These are phyloP conservation scores for Neolamprologus devosi DNA, from an alignment of 2,113 vertebrate species.

Conservation along the genomic window DNA sequence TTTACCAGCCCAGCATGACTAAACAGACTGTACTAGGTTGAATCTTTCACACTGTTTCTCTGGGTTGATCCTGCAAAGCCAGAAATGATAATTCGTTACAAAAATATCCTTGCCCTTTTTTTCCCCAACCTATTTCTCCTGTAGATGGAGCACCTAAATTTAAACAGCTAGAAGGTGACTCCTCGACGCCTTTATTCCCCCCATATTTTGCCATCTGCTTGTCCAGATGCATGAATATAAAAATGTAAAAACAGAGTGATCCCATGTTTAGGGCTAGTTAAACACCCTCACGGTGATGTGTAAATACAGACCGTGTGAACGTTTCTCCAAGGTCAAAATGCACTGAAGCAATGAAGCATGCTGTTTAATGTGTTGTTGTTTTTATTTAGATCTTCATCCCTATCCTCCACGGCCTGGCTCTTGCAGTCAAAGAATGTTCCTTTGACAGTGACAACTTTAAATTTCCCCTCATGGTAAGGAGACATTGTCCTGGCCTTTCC, in stretches of 20 bases:
- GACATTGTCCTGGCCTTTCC: background rate
- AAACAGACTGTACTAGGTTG: background rate
- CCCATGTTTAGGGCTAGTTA: background rate
- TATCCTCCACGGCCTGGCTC: constrained; percentile 89
- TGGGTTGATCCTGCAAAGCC: background rate
- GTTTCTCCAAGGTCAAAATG: background rate
- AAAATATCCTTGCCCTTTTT: background rate
- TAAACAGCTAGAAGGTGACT: background rate
- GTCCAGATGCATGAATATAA: background rate
- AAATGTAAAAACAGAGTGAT: background rate
- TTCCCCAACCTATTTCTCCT: background rate
- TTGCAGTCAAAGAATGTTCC: constrained; percentile 95
- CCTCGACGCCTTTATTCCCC: rapidly evolving
- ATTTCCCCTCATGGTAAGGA: constrained; percentile 93
- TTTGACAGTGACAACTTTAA: constrained; percentile 98
- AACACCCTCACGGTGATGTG: background rate
- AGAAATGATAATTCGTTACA: rapidly evolving
- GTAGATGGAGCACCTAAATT: background rate
- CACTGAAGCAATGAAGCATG: background rate
- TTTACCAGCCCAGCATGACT: background rate
- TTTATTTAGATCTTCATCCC: constrained; percentile 88
- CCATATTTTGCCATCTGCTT: background rate
- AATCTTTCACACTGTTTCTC: background rate
- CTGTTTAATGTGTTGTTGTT: background rate
- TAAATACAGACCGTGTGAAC: background rate